Conservation (phyloP, 2,113 vertebrate species). For the Amblyopsis rosae region DNA sequence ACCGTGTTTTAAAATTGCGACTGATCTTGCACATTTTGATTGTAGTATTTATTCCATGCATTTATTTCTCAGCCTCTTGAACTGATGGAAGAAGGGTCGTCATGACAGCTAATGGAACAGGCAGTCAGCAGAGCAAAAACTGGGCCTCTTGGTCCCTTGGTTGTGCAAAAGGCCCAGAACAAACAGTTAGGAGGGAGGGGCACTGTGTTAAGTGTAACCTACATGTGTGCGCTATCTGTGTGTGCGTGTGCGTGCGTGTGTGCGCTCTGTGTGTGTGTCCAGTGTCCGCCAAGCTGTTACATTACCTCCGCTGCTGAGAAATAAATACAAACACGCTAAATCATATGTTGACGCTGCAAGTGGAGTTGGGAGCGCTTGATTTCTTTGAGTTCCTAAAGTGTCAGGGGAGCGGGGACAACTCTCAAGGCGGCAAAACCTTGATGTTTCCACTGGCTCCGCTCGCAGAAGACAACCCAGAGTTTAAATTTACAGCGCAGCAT, state of each 20-base stretch:
- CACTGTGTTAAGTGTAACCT: background rate
- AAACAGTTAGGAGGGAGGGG: slow-evolving; percentile 62
- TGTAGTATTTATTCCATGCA: background rate
- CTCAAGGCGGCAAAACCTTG: too few relatives aligned
- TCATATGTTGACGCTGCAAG: too few relatives aligned
- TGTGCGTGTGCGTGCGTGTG: slow-evolving; percentile 1
- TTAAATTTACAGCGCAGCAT: too few relatives aligned
- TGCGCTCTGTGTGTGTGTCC: slow-evolving; percentile 34
- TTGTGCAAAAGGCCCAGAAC: slow-evolving; percentile 73
- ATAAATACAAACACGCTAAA: too few relatives aligned
- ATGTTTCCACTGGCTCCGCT: too few relatives aligned
- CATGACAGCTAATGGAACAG: slow-evolving; percentile 70
- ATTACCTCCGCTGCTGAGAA: too few relatives aligned
- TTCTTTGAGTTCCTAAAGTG: too few relatives aligned
- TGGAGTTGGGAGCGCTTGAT: too few relatives aligned
- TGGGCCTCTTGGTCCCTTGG: slow-evolving; percentile 58
- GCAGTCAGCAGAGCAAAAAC: slow-evolving; percentile 58
- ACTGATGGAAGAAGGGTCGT: slow-evolving; percentile 19
- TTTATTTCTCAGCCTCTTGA: too few relatives aligned
- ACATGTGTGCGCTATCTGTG: background rate
- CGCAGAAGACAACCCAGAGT: too few relatives aligned
- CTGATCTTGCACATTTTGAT: background rate
- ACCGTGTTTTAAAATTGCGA: background rate
- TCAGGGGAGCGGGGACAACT: too few relatives aligned
- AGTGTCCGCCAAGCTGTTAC: slow-evolving; percentile 18